These are phyloP conservation scores for Rhipidura dahli DNA, from an alignment of 2,113 vertebrate genomes.

Conservation along the genomic window DNA sequence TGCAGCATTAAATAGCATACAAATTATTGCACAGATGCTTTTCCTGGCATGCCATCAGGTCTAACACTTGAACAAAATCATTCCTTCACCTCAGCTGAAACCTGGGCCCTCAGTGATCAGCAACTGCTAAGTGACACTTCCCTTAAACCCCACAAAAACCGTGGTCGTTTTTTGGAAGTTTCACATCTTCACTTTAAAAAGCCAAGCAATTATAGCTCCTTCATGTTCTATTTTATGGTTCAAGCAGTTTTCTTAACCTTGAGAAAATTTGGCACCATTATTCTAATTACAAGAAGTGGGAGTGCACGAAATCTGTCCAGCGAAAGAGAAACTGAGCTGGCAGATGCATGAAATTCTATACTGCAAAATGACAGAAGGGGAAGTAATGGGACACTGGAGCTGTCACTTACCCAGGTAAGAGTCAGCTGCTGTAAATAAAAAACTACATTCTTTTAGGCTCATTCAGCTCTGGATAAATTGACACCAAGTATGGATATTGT, in stretches of 20 bases:
- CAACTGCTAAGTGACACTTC: background rate
- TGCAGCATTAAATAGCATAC: background rate
- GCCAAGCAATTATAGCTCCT: background rate
- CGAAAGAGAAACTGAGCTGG: constrained; percentile 39
- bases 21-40: background rate
- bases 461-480: background rate
- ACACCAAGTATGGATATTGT: background rate
- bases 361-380: constrained; percentile 37
- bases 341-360: constrained; percentile 20
- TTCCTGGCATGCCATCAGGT: background rate
- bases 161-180: background rate
- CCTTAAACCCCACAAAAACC: background rate
- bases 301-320: background rate
- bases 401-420: constrained; percentile 12
- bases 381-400: constrained; percentile 26
- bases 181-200: background rate
- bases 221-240: background rate
- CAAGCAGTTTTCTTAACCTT: constrained; percentile 18
- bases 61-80: background rate
- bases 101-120: background rate
- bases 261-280: background rate
- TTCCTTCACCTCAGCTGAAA: background rate
- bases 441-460: background rate
- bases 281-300: constrained; percentile 30
- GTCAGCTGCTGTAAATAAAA: constrained; percentile 27